Conservation (phyloP, 2,888 invertebrate species). For the Sicus ferrugineus region DNA sequence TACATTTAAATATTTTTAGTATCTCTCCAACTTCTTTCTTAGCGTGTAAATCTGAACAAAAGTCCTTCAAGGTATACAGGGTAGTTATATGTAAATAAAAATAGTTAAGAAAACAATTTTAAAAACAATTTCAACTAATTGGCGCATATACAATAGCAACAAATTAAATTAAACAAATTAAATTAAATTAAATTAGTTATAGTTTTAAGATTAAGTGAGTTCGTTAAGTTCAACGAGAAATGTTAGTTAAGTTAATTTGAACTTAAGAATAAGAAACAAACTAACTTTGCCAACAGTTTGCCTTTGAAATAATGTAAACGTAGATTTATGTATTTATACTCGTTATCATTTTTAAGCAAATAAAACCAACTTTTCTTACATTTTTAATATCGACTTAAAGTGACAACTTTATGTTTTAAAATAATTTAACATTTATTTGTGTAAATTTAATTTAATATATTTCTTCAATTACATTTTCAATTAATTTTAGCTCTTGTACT, state of each 20-base stretch:
- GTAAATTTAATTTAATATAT: not conserved
- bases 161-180: too few species aligned
- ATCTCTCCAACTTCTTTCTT: not conserved
- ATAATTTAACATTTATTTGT: not conserved
- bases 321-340: not conserved
- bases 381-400: too few species aligned
- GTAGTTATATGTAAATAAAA: not conserved
- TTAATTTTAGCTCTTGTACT: not conserved
- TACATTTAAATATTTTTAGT: conserved; percentile 15
- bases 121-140: too few species aligned
- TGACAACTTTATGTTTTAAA: not conserved
- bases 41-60: not conserved
- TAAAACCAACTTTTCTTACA: not conserved
- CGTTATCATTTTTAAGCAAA: not conserved
- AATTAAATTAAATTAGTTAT: not conserved
- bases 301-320: conserved; percentile 7
- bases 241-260: too few species aligned
- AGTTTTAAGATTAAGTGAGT: too few species aligned
- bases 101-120: not conserved
- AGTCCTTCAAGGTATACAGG: conserved; percentile 11
- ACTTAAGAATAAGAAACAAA: not conserved
- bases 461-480: not conserved
- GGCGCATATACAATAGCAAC: too few species aligned
- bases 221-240: too few species aligned
- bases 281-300: conserved; percentile 18